Percentiles rank a stretch among this genome's conserved stretches.
These are phyloP conservation scores for Semaprochilodus insignis DNA, from an alignment of 2,797 vertebrate species.

Conservation along the genomic window DNA sequence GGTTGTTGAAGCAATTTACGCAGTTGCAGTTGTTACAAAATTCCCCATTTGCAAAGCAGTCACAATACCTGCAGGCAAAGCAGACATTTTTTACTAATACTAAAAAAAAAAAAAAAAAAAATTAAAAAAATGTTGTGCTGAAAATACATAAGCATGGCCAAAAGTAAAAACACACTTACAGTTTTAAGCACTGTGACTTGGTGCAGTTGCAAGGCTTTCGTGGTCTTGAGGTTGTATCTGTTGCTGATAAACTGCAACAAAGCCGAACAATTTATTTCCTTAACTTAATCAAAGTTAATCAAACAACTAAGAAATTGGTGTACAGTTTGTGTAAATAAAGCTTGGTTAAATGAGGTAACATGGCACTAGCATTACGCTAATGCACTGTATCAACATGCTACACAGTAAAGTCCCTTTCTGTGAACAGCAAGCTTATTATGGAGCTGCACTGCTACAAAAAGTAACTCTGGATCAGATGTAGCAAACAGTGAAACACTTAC, in stretches of 20 bases:
- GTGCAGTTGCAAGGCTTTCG: slow-evolving; percentile 99
- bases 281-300: not conserved
- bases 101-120: not conserved
- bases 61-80: slow-evolving; percentile 86
- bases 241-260: slow-evolving; percentile 72
- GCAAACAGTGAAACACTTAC: slow-evolving; percentile 71
- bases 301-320: not conserved
- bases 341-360: not conserved
- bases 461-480: not conserved
- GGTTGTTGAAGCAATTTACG: slow-evolving; percentile 98
- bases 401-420: not conserved
- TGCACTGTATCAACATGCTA: not conserved
- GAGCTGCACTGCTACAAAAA: not conserved
- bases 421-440: not conserved
- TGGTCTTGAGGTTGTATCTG: slow-evolving; percentile 90
- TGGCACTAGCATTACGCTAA: not conserved
- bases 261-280: not conserved
- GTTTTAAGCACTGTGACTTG: slow-evolving; percentile 96
- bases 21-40: slow-evolving; percentile 99
- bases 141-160: not conserved
- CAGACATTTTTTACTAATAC: not conserved
- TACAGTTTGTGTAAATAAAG: not conserved
- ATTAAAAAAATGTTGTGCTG: not conserved
- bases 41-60: slow-evolving; percentile 98
- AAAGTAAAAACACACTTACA: slow-evolving; percentile 82